These are phyloP conservation scores for Hetaerina titia DNA, from an alignment of 2,888 invertebrate species.

Conservation along the genomic window DNA sequence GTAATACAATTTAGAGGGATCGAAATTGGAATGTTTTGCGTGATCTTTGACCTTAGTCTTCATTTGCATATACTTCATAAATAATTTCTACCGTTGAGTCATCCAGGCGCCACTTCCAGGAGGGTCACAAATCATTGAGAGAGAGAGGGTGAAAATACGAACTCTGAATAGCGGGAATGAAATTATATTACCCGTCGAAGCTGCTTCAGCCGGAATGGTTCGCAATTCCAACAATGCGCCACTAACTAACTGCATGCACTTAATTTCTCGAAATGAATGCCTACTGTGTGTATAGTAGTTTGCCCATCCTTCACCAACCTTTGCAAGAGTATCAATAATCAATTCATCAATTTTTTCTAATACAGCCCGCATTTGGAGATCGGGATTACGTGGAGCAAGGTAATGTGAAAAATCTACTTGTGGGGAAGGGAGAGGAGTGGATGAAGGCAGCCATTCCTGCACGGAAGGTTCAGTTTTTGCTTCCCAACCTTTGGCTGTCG, in stretches of 20 bases:
- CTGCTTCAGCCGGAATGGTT: background rate
- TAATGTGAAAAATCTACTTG: too few species aligned
- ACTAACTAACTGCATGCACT: background rate
- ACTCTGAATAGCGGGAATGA: background rate
- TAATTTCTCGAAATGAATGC: background rate
- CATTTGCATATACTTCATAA: background rate
- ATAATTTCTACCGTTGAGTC: background rate
- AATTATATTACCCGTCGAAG: background rate
- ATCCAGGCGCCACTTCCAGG: background rate
- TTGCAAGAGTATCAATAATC: too few species aligned
- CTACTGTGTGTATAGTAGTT: background rate
- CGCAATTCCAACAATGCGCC: background rate
- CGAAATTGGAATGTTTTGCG: background rate
- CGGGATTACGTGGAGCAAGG: background rate
- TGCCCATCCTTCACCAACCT: background rate
- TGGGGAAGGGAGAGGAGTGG: too few species aligned
- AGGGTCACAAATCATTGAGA: background rate
- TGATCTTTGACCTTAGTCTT: background rate
- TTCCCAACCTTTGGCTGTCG: background rate
- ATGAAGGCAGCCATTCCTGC: background rate
- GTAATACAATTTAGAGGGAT: background rate
- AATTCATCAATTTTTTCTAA: background rate
- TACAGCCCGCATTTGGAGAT: background rate
- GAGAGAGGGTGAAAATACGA: background rate
- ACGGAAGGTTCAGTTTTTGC: background rate